Conservation (phyloP, 2,113 vertebrate species). For the Silurus glanis region DNA sequence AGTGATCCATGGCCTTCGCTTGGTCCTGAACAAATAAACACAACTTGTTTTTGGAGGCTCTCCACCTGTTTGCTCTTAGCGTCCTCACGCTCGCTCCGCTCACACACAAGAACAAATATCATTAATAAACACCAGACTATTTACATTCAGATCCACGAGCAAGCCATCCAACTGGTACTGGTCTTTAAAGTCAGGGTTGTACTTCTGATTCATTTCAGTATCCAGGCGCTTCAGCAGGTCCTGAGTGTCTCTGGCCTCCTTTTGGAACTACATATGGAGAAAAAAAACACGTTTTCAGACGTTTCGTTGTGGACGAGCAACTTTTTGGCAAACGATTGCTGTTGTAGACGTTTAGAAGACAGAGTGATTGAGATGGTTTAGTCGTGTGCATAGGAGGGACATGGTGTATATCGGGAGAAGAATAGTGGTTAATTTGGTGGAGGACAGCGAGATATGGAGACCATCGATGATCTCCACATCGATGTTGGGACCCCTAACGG, state of each 20-base stretch:
- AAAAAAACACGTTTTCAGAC: background rate
- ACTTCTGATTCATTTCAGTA: constrained; percentile 88
- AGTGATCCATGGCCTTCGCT: constrained; percentile 86
- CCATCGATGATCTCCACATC: too few relatives aligned
- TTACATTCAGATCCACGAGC: constrained; percentile 85
- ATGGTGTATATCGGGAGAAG: too few relatives aligned
- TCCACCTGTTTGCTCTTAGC: background rate
- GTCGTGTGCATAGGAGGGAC: too few relatives aligned
- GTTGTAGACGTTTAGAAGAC: too few relatives aligned
- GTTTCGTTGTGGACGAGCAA: too few relatives aligned
- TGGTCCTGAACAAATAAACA: constrained; percentile 80
- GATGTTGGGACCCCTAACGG: too few relatives aligned
- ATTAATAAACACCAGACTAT: background rate
- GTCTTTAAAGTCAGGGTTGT: constrained; percentile 93
- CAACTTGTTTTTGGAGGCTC: background rate
- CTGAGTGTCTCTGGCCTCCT: constrained; percentile 85
- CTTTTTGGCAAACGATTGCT: too few relatives aligned
- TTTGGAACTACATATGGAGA: constrained; percentile 79
- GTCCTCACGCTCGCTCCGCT: background rate
- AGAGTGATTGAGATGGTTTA: too few relatives aligned
- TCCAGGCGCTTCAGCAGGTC: constrained; percentile 88
- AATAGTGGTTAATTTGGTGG: too few relatives aligned
- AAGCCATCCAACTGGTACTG: constrained; percentile 88
- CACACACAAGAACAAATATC: constrained; percentile 18
- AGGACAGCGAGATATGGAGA: too few relatives aligned